Base-by-base conservation (phyloP, 2,113 vertebrate genomes). In the Antidorcas marsupialis region DNA sequence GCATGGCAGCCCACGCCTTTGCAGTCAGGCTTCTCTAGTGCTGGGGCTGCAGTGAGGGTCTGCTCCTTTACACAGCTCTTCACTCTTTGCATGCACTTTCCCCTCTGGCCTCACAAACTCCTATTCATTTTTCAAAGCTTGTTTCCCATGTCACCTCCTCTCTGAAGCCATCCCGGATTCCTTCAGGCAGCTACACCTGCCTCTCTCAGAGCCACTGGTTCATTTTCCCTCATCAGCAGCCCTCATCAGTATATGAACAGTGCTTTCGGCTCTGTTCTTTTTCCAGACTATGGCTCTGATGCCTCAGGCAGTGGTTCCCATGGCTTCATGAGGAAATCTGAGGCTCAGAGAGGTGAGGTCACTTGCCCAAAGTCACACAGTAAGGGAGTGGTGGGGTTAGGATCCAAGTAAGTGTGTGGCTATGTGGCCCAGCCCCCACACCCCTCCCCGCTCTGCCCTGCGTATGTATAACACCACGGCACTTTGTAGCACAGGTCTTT, bases 301-400 rank as follows among this genome's bases (percentile, higher is more conserved):
- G 50, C 14, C 87, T 92, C 5, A 6, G 50, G 25, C 27, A 36
- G 7, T 95, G 17, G 25, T 36, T 33, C 30, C 82, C 13, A 43
- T 84, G 83, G 30, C n/a, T 71, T 94, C 55, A 11, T 33, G 84
- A 97, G 87, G 76, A 95, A 82, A 57, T 30, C 23, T 39, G 45
- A 86, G 82, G 87, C 45, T 87, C 91, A 71, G 45, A 81, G 62
- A 87, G 39, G 53, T 67, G 39, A 53, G 13, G 28, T 43, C 57
- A 2, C 45, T 86, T 71, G 87, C 14, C 25, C 59, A 60, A 13
- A 16, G 81, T 55, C 81, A 83, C 33, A 55, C 21, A 83, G 81
- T 53, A 55, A 83, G 28, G n/a, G 36, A 45, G 13, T 25, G 6
- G 33, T 52, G 13, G 45, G n/a, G 59, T 79, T 25, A 92, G 4